These are phyloP conservation scores for Lamprotornis superbus DNA, from an alignment of 2,113 vertebrate species.

Conservation along the genomic window DNA sequence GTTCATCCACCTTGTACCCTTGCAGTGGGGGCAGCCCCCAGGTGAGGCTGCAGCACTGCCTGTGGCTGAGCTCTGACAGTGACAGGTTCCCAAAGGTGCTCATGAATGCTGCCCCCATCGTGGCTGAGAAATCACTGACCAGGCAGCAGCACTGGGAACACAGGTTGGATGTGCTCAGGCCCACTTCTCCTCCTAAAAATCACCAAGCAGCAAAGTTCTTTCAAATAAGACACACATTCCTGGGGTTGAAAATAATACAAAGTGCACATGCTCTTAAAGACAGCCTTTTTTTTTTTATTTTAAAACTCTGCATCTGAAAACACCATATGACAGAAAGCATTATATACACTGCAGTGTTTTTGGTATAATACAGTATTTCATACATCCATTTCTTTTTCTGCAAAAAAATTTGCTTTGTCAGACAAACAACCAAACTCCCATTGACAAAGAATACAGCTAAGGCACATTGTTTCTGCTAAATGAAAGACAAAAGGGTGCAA, in stretches of 20 bases:
- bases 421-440: conserved; percentile 78
- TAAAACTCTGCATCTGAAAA: conserved; percentile 92
- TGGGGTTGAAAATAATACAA: not conserved
- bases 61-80: rapidly evolving
- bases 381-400: conserved; percentile 81
- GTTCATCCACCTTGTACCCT: not conserved
- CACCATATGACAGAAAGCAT: conserved; percentile 87
- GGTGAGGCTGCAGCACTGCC: not conserved
- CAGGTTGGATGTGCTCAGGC: rapidly evolving
- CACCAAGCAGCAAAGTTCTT: not conserved
- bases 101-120: rapidly evolving
- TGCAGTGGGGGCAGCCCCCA: not conserved
- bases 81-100: not conserved
- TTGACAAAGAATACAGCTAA: conserved; percentile 89
- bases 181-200: not conserved
- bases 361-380: conserved; percentile 88
- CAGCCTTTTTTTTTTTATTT: conserved; percentile 76
- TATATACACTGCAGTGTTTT: conserved; percentile 90
- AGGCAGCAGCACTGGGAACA: not conserved
- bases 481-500: conserved; percentile 79
- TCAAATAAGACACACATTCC: not conserved
- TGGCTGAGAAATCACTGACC: not conserved
- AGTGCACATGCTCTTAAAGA: conserved; percentile 46
- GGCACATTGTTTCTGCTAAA: conserved; percentile 86
- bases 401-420: conserved; percentile 77